These are phyloP conservation scores for Lycodopsis pacificus DNA, from an alignment of 2,797 vertebrate species.

Conservation along the genomic window DNA sequence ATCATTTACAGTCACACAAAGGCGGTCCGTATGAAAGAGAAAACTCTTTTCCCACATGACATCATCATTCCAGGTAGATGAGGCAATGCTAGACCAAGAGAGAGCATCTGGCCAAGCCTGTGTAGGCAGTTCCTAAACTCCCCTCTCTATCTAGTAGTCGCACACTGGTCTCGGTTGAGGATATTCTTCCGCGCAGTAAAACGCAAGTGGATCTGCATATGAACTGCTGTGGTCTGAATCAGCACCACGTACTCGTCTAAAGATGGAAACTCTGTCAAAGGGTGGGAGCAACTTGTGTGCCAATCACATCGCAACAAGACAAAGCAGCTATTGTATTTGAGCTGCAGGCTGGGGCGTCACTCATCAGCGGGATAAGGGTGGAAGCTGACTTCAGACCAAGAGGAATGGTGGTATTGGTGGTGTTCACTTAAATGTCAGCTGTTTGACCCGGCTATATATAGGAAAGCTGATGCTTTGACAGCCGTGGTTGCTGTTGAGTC, in stretches of 20 bases:
- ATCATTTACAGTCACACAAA: neutral
- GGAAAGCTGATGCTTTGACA: conserved; percentile 58
- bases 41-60: conserved; percentile 11
- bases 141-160: neutral
- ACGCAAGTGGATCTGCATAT: conserved; percentile 6
- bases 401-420: conserved; percentile 77
- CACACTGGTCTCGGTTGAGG: neutral
- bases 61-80: conserved; percentile 8
- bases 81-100: neutral
- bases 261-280: conserved; percentile 46
- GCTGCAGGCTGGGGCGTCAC: conserved; percentile 70
- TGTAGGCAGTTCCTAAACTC: neutral
- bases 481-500: conserved; percentile 52
- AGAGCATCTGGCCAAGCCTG: neutral
- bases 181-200: conserved; percentile 9
- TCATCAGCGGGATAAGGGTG: conserved; percentile 79
- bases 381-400: conserved; percentile 69
- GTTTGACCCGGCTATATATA: conserved; percentile 85
- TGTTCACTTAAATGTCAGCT: conserved; percentile 86
- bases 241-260: conserved; percentile 33
- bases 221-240: conserved; percentile 15
- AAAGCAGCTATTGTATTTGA: conserved; percentile 63
- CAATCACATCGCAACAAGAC: conserved; percentile 37
- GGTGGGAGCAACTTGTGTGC: conserved; percentile 4
- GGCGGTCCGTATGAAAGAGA: neutral